Conservation (phyloP, 1,140 invertebrate species). For the Anastrepha ludens region DNA sequence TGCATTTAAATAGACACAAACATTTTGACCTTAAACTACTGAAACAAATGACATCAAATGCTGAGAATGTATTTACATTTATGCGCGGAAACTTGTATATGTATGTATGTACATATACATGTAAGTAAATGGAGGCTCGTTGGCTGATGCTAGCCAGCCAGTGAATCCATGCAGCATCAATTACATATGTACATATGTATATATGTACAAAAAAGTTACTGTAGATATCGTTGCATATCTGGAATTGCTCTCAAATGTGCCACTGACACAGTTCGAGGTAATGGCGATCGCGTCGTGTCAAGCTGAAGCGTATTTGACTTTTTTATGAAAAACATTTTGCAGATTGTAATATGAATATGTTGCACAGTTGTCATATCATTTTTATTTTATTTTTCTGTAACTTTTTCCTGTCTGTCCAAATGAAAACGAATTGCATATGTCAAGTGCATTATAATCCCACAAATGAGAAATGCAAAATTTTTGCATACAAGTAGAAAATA, state of each 20-base stretch:
- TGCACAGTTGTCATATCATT: background rate
- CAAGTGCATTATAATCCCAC: conserved; percentile 37
- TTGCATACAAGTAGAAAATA: background rate
- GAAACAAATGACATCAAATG: conserved; percentile 51
- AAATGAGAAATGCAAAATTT: conserved; percentile 6
- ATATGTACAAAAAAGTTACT: no score
- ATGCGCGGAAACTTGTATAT: background rate
- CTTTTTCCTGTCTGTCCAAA: conserved; percentile 31
- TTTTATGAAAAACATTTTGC: background rate
- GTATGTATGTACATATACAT: background rate
- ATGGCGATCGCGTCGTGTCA: background rate
- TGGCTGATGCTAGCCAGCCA: background rate
- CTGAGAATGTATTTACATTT: background rate
- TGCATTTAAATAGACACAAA: conserved; percentile 42
- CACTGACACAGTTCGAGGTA: conserved; percentile 29
- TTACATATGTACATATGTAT: no score
- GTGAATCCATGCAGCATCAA: background rate
- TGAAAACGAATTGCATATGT: conserved; percentile 47
- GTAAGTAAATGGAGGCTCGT: conserved; percentile 32
- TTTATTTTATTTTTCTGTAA: background rate
- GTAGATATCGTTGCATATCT: background rate
- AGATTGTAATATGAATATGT: background rate
- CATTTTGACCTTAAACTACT: conserved; percentile 51
- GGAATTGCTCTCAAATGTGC: conserved; percentile 19
- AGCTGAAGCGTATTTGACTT: background rate